Percentiles rank a stretch among this genome's conserved stretches.
phyloP scores from a whole-genome alignment of 2,797 vertebrate species.

The Enoplosus armatus region DNA sequence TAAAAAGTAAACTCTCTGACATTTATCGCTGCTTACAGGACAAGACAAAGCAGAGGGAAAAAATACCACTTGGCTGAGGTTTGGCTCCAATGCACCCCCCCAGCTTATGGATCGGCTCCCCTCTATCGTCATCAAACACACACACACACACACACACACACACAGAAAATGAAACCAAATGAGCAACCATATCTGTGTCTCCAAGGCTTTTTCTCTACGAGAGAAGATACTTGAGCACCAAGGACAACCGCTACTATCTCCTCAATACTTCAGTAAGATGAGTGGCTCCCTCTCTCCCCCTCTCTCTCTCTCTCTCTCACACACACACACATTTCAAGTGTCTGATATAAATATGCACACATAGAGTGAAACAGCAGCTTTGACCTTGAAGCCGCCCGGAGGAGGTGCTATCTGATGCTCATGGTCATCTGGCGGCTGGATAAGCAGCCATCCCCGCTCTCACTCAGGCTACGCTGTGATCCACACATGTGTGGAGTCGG shows the following conservation, averaged over 20 bases:
- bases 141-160: slow-evolving; percentile 31
- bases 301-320: not conserved
- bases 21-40: not conserved
- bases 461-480: slow-evolving; percentile 31
- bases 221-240: slow-evolving; percentile 38
- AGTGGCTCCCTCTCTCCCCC: not conserved
- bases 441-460: slow-evolving; percentile 19
- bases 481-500: slow-evolving; percentile 31
- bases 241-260: slow-evolving; percentile 36
- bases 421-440: slow-evolving; percentile 49
- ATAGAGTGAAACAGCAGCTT: slow-evolving; percentile 16
- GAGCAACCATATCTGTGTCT: slow-evolving; percentile 32
- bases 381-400: slow-evolving; percentile 52
- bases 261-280: slow-evolving; percentile 21
- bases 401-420: slow-evolving; percentile 54
- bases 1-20: not conserved
- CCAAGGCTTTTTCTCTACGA: slow-evolving; percentile 12
- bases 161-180: slow-evolving; percentile 41
- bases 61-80: not conserved
- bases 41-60: not conserved
- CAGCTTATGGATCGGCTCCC: not conserved
- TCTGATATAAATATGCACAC: slow-evolving; percentile 19
- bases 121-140: slow-evolving; percentile 1
- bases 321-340: slow-evolving; percentile 6
- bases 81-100: not conserved